phyloP scores from a whole-genome alignment of 92 coral and sea anemone species.

The Parazoanthus darwini region DNA sequence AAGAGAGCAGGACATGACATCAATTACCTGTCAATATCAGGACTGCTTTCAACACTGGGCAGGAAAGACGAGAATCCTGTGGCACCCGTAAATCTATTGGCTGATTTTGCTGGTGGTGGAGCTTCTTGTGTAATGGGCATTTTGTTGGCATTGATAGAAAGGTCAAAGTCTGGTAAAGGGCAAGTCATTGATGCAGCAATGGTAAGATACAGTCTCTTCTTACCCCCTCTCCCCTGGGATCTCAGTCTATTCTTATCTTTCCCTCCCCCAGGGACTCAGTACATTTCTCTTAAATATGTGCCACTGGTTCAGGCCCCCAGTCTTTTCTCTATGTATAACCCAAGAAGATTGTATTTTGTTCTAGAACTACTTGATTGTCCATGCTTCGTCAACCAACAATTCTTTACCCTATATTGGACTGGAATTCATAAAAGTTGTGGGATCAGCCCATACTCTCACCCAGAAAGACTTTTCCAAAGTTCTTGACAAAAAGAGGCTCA shows the following conservation, averaged over 20 bases:
- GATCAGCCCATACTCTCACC: no score
- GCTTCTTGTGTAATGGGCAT: constrained; percentile 87
- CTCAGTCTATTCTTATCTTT: not conserved
- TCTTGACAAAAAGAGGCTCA: no score
- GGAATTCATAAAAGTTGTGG: not conserved
- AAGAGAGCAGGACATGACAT: constrained; percentile 91
- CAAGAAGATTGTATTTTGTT: no score
- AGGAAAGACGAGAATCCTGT: constrained; percentile 73
- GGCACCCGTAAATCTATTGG: constrained; percentile 88
- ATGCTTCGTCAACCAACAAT: no score
- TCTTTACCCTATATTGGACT: no score
- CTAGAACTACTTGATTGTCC: no score
- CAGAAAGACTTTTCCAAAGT: no score
- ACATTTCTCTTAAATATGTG: no score
- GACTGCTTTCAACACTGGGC: constrained; percentile 83
- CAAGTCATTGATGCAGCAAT: constrained; percentile 95
- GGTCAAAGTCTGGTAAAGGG: constrained; percentile 88
- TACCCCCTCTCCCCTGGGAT: no score
- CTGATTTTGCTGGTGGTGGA: constrained; percentile 97
- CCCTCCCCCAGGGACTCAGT: not conserved
- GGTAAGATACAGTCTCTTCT: constrained; percentile 54
- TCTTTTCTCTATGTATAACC: no score
- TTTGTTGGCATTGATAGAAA: constrained; percentile 87
- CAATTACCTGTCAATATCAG: constrained; percentile 84
- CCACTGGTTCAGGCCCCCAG: no score